Conservation (phyloP, 2,888 invertebrate genomes). For the Andrena flavipes region DNA sequence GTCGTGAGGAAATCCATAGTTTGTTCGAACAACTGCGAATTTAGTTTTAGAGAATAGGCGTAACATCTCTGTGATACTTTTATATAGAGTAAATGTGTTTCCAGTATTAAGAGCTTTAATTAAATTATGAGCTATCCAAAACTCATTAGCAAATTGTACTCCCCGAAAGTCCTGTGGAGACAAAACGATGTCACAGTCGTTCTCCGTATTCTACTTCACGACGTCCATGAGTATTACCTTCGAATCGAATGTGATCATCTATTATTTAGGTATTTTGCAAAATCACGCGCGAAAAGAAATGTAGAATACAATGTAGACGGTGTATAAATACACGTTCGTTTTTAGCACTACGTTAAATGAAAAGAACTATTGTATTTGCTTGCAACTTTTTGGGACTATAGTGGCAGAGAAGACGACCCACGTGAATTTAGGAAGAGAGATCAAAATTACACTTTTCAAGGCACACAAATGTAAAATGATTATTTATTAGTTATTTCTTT, state of each 20-base stretch:
- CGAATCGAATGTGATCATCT: slow-evolving; percentile 73
- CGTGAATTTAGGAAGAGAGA: slow-evolving; percentile 77
- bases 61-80: neutral
- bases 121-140: slow-evolving; percentile 47
- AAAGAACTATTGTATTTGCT: slow-evolving; percentile 73
- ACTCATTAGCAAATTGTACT: slow-evolving; percentile 44
- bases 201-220: slow-evolving; percentile 76
- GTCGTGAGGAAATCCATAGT: too few relatives aligned
- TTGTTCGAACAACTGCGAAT: too few relatives aligned
- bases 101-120: neutral
- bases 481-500: slow-evolving; percentile 11
- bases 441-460: slow-evolving; percentile 77
- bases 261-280: slow-evolving; percentile 76
- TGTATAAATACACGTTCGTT: slow-evolving; percentile 13
- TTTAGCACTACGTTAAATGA: slow-evolving; percentile 74
- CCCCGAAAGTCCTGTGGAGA: slow-evolving; percentile 80
- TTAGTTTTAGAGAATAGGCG: too few relatives aligned
- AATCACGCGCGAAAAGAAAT: neutral
- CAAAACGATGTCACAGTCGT: slow-evolving; percentile 77
- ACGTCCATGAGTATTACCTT: slow-evolving; percentile 77
- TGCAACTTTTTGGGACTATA: slow-evolving; percentile 80
- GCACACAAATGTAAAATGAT: slow-evolving; percentile 76
- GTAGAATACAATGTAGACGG: neutral
- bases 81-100: neutral
- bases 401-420: slow-evolving; percentile 76